Evolutionary conservation across 2,797 vertebrate genomes (phyloP), one percentile per base, ranked within the genome.

Genomic region (Thamnophis elegans): DNA sequence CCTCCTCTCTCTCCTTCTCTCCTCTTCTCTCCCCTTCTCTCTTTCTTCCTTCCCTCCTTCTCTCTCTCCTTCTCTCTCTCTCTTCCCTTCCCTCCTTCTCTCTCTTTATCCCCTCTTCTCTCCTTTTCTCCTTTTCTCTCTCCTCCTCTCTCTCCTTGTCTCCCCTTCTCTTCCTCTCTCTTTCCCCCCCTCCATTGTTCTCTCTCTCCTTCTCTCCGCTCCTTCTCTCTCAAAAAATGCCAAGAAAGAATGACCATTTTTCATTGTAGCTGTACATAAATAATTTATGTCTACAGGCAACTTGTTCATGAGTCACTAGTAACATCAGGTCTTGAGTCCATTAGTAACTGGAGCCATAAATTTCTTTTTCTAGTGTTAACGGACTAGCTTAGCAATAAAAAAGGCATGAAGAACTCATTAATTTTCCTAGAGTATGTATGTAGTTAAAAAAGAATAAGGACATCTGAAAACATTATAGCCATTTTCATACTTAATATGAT

Each of bases 1-100:
- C 0, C 11, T 22, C 0, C 1, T n/a, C 11, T 12, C 25, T 28
- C 60, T 11, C 3, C 20, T 13, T 5, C 14, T 1, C 14, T 4
- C 5, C 47, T 42, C 47, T 47, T 5, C 13, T n/a, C 55, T 18
- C 14, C 4, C 55, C 3, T 16, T 56, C 55, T 16, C 55, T n/a
- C n/a, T n/a, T n/a, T n/a, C n/a, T 6, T 47, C 47, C 47, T 51
- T 18, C 56, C 18, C 13, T 53, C 8, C 8, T 7, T 51, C 47
- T 54, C 47, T 51, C 5, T 7, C 14, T 55, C 14, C 16, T 14
- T 1, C 14, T 20, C 56, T 5, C 56, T 56, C 16, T 1, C 56
- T 20, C 5, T 47, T 6, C 47, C 47, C 47, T 51, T 18, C 56
- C 18, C 13, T 53, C 8, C 8, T 7, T 51, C 47, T 54, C 47